phyloP scores from a whole-genome alignment of 2,888 invertebrate species.

The Bedellia somnulentella region DNA sequence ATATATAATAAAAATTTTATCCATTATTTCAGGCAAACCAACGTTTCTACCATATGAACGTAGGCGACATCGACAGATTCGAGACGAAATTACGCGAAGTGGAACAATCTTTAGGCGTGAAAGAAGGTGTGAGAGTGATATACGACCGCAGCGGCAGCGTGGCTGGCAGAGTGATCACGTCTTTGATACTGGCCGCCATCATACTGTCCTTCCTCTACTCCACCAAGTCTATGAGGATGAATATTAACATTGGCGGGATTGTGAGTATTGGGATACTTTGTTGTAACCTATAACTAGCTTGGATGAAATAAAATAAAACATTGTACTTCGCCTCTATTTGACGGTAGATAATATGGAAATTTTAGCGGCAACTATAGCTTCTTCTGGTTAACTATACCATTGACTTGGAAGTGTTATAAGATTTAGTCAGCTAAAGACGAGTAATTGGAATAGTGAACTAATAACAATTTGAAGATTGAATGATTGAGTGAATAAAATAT shows the following conservation, averaged over 20 bases:
- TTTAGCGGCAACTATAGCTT: no score
- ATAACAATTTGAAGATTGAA: no score
- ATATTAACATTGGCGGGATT: slow-evolving; percentile 72
- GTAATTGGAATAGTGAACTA: no score
- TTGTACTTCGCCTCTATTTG: no score
- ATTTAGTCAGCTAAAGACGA: no score
- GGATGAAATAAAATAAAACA: no score
- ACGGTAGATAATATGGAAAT: no score
- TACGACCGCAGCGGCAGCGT: slow-evolving; percentile 81
- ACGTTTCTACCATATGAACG: slow-evolving; percentile 79
- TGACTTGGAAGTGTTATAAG: no score
- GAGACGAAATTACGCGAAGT: slow-evolving; percentile 88
- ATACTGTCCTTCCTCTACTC: slow-evolving; percentile 69
- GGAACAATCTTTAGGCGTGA: slow-evolving; percentile 79
- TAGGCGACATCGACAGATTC: slow-evolving; percentile 81
- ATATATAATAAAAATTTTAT: no score
- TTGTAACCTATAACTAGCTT: not conserved
- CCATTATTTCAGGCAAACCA: slow-evolving; percentile 53
- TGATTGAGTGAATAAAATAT: no score
- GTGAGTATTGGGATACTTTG: slow-evolving; percentile 66
- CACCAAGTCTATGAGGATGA: slow-evolving; percentile 68
- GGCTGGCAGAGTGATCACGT: slow-evolving; percentile 69
- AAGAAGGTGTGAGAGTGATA: slow-evolving; percentile 78
- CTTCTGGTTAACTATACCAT: no score
- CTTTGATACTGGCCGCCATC: slow-evolving; percentile 68